Evolutionary conservation across 2,888 invertebrate species (phyloP), one percentile per base, ranked within the genome.

Genomic region (Harpalus rubripes): DNA sequence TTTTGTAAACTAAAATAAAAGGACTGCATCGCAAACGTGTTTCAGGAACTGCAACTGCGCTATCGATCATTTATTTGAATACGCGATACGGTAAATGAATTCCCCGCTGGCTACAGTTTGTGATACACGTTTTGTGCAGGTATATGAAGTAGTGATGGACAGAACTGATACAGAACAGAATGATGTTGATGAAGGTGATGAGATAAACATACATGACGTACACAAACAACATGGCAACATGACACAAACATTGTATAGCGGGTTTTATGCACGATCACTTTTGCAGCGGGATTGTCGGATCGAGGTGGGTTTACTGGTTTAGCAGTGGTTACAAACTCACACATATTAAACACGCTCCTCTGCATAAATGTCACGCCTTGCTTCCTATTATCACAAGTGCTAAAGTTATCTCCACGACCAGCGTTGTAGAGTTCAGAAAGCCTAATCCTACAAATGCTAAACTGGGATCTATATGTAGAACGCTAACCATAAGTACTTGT

Each of bases 161-260:
- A 85, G 59, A 85, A 85, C 85, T 85, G 85, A 85, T 85, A 85
- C 80, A 68, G 16, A 81, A 81, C 68, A 81, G 72, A 80, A 85
- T 85, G 85, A 85, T 83, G 78, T 80, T 80, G 63, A 74, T 76
- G 79, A 80, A 68, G 68, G 80, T 80, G 79, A 85, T 85, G 84
- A 84, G 52, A 74, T 83, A 80, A 81, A 85, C 85, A 84, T 84
- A 79, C 84, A 85, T 85, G 85, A 85, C 72, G 80, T 85, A 72
- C 85, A 80, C 85, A 85, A 85, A 84, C 83, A 84, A 84, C 85
- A 85, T 85, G 72, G 80, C 80, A 84, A 81, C 85, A 85, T 85
- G 79, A 85, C 85, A 85, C 85, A 85, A 85, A 85, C 85, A 85
- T 68, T 85, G 65, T 85, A 85, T 72, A 85, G 80, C 58, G 72